Evolutionary conservation across 2,888 invertebrate genomes (phyloP), one percentile per base, ranked within the genome.

Genomic region (Epirrita christyi): DNA sequence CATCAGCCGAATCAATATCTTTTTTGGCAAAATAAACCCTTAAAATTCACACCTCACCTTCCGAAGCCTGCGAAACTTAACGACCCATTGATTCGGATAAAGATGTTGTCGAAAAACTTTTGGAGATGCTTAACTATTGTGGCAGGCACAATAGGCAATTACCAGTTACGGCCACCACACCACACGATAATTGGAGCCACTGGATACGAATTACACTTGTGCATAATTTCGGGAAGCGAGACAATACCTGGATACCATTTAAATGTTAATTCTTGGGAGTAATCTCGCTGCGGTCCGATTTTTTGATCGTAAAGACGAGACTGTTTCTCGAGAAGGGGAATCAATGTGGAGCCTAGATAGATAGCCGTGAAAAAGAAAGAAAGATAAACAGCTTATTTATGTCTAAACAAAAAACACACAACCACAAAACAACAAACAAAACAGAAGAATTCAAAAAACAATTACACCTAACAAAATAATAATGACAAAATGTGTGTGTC

Each of bases 51-150:
- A 83, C 84, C 79, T 81, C 70, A 67, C 53, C 55, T 36, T 59
- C 53, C 54, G 60, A 61, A 63, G 61, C 54, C 67, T 55, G 68
- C 63, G 60, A 64, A 65, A 58, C 72, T 78, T 85, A 87, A 89
- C 84, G 88, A 87, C 80, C 87, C 73, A 88, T 89, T 89, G 81
- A 85, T 76, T 77, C 73, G 75, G 83, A 88, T 89, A 85, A 86
- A 88, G 88, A 81, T 86, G 88, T 88, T 75, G 80, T 70, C 76
- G 77, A 84, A 86, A 86, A 86, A 86, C 76, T 65, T 64, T 67
- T 57, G 66, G 71, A 70, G 69, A 72, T 56, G 68, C 65, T 75
- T 71, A 71, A 74, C 70, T n/a, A 72, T 71, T 70, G 73, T 59
- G 63, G 61, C 63, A n/a, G n/a, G n/a, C 70, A 85, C 85, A 85